Evolutionary conservation across 2,113 vertebrate genomes (phyloP).

Genomic region (Eublepharis macularius): DNA sequence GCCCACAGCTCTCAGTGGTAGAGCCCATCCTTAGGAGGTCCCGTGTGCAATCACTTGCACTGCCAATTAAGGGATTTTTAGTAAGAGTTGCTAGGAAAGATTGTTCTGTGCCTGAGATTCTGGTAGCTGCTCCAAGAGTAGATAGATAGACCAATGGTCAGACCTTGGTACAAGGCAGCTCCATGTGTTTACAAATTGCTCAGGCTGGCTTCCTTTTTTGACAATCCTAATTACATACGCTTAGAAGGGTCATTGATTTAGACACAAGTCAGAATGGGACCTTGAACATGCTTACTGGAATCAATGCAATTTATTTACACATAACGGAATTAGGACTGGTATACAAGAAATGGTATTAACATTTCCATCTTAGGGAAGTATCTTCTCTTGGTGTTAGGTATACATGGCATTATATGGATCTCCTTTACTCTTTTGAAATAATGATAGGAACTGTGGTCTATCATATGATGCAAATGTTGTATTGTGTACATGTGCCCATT

Average conservation of each 20-base stretch:
- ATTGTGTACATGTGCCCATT: not conserved
- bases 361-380: not conserved
- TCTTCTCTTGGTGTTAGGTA: not conserved
- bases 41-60: too few relatives aligned
- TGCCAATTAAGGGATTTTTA: too few relatives aligned
- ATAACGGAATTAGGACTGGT: not conserved
- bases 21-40: too few relatives aligned
- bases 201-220: not conserved
- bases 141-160: too few relatives aligned
- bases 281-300: not conserved
- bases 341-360: not conserved
- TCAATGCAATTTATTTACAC: not conserved
- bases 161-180: too few relatives aligned
- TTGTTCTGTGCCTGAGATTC: too few relatives aligned
- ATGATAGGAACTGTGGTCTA: not conserved
- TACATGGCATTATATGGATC: not conserved
- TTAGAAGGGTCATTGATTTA: not conserved
- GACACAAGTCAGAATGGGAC: not conserved
- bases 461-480: not conserved
- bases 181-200: not conserved
- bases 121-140: too few relatives aligned
- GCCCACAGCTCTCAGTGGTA: too few relatives aligned
- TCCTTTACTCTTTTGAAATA: not conserved
- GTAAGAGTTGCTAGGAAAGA: too few relatives aligned
- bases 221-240: not conserved